Percentiles rank a stretch among this genome's conserved stretches.
phyloP scores from a whole-genome alignment of 2,113 vertebrate genomes.

The Phyllostomus hastatus region DNA sequence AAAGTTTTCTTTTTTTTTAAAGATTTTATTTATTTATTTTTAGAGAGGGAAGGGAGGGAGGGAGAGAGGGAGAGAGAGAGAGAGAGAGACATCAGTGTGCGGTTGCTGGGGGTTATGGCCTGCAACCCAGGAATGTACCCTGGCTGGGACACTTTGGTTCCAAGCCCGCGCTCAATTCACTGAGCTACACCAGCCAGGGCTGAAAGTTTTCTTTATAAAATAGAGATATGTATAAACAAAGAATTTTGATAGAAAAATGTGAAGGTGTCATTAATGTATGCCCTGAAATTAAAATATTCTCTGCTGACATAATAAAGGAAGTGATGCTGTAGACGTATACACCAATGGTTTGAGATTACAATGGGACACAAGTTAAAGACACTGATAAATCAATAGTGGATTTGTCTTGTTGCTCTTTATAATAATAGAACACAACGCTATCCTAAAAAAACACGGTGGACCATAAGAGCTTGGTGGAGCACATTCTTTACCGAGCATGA shows the following conservation, averaged over 20 bases:
- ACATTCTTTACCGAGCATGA: background rate
- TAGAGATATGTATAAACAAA: constrained; percentile 1
- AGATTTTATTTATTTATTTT: too few relatives aligned
- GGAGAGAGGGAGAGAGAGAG: too few relatives aligned
- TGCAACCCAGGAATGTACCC: too few relatives aligned
- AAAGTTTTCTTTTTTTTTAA: background rate
- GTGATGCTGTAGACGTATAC: background rate
- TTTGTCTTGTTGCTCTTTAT: background rate
- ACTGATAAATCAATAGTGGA: background rate
- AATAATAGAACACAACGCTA: background rate
- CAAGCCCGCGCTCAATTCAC: too few relatives aligned
- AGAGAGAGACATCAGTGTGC: too few relatives aligned
- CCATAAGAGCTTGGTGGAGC: background rate
- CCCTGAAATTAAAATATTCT: constrained; percentile 12
- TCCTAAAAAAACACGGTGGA: background rate
- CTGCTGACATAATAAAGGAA: background rate
- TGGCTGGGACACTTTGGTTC: too few relatives aligned
- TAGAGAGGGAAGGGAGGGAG: too few relatives aligned
- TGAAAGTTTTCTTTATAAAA: background rate
- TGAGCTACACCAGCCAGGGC: too few relatives aligned
- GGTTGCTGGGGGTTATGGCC: too few relatives aligned
- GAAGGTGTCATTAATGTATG: background rate
- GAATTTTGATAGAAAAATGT: background rate
- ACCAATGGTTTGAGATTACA: background rate
- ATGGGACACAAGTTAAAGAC: background rate